Percentiles rank a stretch among this genome's conserved stretches.
phyloP scores from a whole-genome alignment of 2,113 vertebrate genomes.

The Pygoscelis antarcticus region DNA sequence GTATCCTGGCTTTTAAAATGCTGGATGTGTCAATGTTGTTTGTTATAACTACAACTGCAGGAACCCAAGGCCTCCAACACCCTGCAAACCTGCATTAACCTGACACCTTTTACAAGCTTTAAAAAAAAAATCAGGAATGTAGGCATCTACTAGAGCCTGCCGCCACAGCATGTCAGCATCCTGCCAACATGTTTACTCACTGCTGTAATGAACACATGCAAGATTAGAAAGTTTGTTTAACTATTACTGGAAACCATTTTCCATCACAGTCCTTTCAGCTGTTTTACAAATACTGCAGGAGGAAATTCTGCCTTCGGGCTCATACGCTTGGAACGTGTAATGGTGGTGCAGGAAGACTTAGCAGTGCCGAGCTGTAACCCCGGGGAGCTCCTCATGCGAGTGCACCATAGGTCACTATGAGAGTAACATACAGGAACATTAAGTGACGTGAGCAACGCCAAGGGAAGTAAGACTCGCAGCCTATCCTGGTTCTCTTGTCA shows the following conservation, averaged over 20 bases:
- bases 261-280: background rate
- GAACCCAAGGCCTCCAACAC: background rate
- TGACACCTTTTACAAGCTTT: background rate
- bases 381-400: background rate
- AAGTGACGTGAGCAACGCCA: background rate
- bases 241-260: background rate
- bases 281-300: background rate
- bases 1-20: background rate
- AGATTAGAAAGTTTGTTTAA: background rate
- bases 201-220: background rate
- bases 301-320: background rate
- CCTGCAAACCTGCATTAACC: background rate
- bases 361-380: background rate
- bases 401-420: accelerated
- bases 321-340: accelerated
- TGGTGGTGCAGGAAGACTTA: background rate
- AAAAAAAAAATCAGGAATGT: background rate
- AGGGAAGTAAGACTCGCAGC: background rate
- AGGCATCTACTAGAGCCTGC: background rate
- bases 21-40: background rate
- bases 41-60: background rate
- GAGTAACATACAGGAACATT: accelerated
- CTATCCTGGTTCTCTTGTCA: background rate
- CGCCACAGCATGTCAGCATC: background rate
- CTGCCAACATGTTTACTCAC: constrained; percentile 1